These are phyloP conservation scores for Cardiocondyla obscurior DNA, from an alignment of 1,140 invertebrate species.

Conservation along the genomic window DNA sequence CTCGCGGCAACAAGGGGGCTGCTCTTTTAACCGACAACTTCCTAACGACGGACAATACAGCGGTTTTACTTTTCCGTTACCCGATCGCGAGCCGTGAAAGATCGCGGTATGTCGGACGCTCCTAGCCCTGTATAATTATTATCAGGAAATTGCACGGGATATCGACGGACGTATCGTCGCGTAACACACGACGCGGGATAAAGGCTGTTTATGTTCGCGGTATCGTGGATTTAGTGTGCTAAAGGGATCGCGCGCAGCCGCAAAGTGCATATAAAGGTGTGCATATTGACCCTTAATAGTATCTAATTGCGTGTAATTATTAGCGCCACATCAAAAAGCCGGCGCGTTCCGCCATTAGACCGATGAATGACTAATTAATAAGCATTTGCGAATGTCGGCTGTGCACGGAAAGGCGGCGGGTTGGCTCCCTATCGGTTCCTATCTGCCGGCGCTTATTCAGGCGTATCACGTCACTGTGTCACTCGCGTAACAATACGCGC, in stretches of 20 bases:
- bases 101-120: background rate
- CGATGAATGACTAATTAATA: slow-evolving; percentile 64
- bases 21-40: background rate
- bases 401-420: slow-evolving; percentile 1
- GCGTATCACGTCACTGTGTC: slow-evolving; percentile 49
- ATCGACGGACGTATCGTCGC: background rate
- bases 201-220: slow-evolving; percentile 8
- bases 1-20: background rate
- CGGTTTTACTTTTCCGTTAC: background rate
- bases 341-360: slow-evolving; percentile 38
- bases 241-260: slow-evolving; percentile 32
- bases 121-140: slow-evolving; percentile 6
- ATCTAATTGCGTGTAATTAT: slow-evolving; percentile 52
- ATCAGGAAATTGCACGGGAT: background rate
- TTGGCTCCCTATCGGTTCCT: slow-evolving; percentile 53
- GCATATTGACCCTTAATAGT: slow-evolving; percentile 45
- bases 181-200: slow-evolving; percentile 7
- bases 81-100: background rate
- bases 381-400: slow-evolving; percentile 65
- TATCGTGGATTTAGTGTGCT: slow-evolving; percentile 24
- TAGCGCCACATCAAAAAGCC: slow-evolving; percentile 36
- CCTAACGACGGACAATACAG: background rate
- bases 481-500: slow-evolving; percentile 43
- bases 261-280: slow-evolving; percentile 46
- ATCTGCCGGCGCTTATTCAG: slow-evolving; percentile 48